A percentile compares a stretch with the other conserved stretches of the same genome.
These are phyloP conservation scores for Montipora capricornis DNA, from an alignment of 64 coral and sea anemone species.

Conservation along the genomic window DNA sequence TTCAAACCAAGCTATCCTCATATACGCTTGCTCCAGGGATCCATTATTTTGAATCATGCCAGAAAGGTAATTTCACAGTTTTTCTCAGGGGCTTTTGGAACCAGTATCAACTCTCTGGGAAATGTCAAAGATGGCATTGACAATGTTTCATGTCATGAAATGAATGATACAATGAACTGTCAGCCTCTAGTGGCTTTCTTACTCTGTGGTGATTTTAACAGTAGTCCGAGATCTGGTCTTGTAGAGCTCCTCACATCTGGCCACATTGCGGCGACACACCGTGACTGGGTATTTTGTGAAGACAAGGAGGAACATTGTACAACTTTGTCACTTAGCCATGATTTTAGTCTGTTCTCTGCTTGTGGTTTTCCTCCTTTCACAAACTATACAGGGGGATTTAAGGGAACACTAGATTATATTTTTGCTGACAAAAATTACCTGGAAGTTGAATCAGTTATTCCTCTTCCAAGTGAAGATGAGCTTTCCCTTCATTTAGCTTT, in stretches of 20 bases:
- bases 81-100: not conserved
- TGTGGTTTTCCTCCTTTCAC: slow-evolving; percentile 90
- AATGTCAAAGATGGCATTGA: not conserved
- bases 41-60: slow-evolving; percentile 80
- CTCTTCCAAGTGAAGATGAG: slow-evolving; percentile 79
- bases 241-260: slow-evolving; percentile 76
- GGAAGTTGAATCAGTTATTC: slow-evolving; percentile 85
- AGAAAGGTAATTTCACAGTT: slow-evolving; percentile 70
- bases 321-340: slow-evolving; percentile 62
- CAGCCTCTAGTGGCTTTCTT: slow-evolving; percentile 71
- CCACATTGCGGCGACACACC: slow-evolving; percentile 45
- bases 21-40: slow-evolving; percentile 83
- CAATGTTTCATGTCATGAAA: not conserved
- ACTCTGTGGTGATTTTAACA: slow-evolving; percentile 98
- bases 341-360: slow-evolving; percentile 62
- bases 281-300: slow-evolving; percentile 81
- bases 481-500: slow-evolving; percentile 77
- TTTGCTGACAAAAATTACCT: slow-evolving; percentile 81
- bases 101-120: not conserved
- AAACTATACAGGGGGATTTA: slow-evolving; percentile 86
- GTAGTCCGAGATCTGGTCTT: slow-evolving; percentile 68
- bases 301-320: slow-evolving; percentile 83
- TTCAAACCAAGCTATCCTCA: slow-evolving; percentile 82
- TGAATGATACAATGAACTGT: not conserved
- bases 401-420: slow-evolving; percentile 89